Evolutionary conservation across 2,888 invertebrate species (phyloP).

Genomic region (Dorcus parallelipipedus): DNA sequence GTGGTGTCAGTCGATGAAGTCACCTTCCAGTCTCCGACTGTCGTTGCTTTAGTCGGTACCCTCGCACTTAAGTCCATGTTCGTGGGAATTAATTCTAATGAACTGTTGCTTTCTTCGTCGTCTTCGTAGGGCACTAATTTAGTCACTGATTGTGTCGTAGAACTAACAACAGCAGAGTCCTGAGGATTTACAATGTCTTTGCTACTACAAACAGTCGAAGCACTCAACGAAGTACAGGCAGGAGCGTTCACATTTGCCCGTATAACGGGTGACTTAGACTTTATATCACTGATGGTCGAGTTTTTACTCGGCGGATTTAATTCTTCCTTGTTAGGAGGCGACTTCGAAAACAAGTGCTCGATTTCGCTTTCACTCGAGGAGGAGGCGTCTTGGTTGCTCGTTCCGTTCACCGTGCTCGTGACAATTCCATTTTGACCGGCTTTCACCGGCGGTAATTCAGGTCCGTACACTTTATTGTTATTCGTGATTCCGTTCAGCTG

Average conservation of each 20-base stretch:
- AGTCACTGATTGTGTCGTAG: constrained; percentile 20
- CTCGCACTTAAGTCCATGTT: constrained; percentile 33
- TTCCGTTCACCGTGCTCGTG: constrained; percentile 23
- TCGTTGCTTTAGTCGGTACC: constrained; percentile 34
- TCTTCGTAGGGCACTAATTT: constrained; percentile 49
- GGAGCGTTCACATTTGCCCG: neutral
- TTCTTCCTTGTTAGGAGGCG: neutral
- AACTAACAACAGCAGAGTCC: constrained; percentile 1
- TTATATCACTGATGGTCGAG: neutral
- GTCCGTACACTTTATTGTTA: constrained; percentile 41
- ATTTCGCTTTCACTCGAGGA: constrained; percentile 30
- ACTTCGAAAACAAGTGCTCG: constrained; percentile 11
- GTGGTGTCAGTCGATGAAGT: constrained; percentile 35
- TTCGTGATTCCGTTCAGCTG: constrained; percentile 35
- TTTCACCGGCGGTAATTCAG: constrained; percentile 39
- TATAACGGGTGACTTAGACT: constrained; percentile 2
- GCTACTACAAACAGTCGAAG: constrained; percentile 15
- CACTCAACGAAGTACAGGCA: constrained; percentile 14
- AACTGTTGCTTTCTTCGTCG: constrained; percentile 42
- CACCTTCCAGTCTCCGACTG: constrained; percentile 41
- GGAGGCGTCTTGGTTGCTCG: constrained; percentile 14
- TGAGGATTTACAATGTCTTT: neutral
- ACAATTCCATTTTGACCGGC: constrained; percentile 24
- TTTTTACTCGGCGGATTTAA: neutral
- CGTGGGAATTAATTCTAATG: constrained; percentile 8